phyloP scores from a whole-genome alignment of 2,888 invertebrate genomes.

The Elaeidobius kamerunicus region DNA sequence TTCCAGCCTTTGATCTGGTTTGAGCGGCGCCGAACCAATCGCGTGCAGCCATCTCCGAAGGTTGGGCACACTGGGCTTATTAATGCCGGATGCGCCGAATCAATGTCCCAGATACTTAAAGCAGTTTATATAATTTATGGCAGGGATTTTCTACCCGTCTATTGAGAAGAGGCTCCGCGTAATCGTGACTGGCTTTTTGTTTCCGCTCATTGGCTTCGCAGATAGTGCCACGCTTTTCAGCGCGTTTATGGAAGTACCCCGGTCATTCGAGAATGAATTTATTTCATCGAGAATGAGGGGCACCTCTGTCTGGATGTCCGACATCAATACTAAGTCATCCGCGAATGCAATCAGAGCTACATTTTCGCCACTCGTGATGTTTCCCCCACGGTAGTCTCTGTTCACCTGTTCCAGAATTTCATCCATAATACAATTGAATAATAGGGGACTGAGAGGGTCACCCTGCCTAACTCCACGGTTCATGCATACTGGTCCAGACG shows the following conservation, averaged over 20 bases:
- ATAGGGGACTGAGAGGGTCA: constrained; percentile 42
- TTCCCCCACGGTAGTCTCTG: no score
- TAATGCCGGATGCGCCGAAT: constrained; percentile 21
- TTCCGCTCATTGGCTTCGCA: constrained; percentile 2
- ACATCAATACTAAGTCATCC: not conserved
- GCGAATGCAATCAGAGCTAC: no score
- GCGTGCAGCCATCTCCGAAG: constrained; percentile 32
- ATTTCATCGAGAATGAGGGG: no score
- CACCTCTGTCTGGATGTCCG: no score
- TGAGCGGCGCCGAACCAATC: constrained; percentile 41
- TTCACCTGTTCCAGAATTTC: constrained; percentile 34
- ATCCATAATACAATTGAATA: constrained; percentile 38
- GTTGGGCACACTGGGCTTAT: constrained; percentile 24
- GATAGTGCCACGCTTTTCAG: constrained; percentile 23
- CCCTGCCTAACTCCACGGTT: constrained; percentile 38
- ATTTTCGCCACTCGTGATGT: no score
- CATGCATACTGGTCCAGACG: constrained; percentile 25
- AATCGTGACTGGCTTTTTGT: constrained; percentile 4
- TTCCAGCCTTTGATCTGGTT: constrained; percentile 45
- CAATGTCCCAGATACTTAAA: constrained; percentile 33
- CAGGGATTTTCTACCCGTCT: constrained; percentile 7
- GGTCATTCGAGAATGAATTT: constrained; percentile 22
- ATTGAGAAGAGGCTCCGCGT: constrained; percentile 8
- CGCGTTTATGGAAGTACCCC: constrained; percentile 30
- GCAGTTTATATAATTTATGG: not conserved